Percentiles rank a stretch among this genome's conserved stretches.
phyloP scores from a whole-genome alignment of 2,888 invertebrate genomes.

The Sinohyriopsis cumingii region DNA sequence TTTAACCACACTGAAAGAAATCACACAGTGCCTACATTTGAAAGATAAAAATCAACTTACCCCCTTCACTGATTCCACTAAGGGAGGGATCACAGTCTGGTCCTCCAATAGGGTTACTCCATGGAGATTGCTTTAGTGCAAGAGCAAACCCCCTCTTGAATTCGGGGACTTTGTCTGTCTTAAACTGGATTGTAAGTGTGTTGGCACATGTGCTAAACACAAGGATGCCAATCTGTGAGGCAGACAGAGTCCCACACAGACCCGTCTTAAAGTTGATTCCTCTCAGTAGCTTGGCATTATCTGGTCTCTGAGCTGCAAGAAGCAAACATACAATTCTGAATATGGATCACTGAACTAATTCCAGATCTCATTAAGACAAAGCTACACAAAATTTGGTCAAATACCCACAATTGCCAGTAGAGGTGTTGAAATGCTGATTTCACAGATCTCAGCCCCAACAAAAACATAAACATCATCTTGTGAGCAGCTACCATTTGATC shows the following conservation, averaged over 20 bases:
- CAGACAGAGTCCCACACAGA: slow-evolving; percentile 31
- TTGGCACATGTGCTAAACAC: slow-evolving; percentile 33
- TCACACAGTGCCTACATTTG: too few relatives aligned
- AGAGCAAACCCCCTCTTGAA: slow-evolving; percentile 26
- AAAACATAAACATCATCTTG: too few relatives aligned
- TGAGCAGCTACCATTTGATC: too few relatives aligned
- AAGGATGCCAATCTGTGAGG: slow-evolving; percentile 22
- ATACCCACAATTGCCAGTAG: too few relatives aligned
- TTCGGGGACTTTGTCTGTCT: slow-evolving; percentile 13
- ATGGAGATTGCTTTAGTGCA: slow-evolving; percentile 22
- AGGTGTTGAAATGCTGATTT: too few relatives aligned
- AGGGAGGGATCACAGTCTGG: slow-evolving; percentile 35
- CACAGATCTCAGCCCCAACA: too few relatives aligned
- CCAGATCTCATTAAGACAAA: too few relatives aligned
- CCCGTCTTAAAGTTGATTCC: slow-evolving; percentile 33
- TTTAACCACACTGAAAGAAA: too few relatives aligned
- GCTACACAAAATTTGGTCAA: too few relatives aligned
- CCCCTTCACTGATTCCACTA: slow-evolving; percentile 30
- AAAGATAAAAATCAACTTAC: slow-evolving; percentile 8
- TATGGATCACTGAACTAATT: too few relatives aligned
- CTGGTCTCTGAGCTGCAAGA: slow-evolving; percentile 31
- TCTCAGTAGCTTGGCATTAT: slow-evolving; percentile 35
- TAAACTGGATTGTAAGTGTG: slow-evolving; percentile 34
- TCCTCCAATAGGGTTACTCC: slow-evolving; percentile 37
- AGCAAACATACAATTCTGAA: neutral